Evolutionary conservation across 2,797 vertebrate species (phyloP).

Genomic region (Clamator glandarius): DNA sequence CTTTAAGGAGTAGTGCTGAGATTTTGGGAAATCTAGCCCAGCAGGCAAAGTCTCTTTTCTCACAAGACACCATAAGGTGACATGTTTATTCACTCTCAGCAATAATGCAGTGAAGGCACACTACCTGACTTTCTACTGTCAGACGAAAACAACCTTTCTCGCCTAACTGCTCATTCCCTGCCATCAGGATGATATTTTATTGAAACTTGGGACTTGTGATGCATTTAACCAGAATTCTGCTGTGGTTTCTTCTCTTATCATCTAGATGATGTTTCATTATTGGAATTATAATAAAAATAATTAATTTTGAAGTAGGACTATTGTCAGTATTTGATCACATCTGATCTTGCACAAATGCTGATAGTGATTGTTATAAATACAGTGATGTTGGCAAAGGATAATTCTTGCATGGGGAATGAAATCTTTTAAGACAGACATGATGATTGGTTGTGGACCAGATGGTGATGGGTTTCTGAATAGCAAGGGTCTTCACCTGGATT

Average conservation of each 20-base stretch:
- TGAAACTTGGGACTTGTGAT: neutral
- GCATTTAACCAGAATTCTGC: neutral
- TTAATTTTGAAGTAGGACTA: neutral
- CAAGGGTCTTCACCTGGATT: neutral
- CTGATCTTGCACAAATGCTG: neutral
- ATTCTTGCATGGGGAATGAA: neutral
- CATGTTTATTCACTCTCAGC: neutral
- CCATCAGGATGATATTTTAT: neutral
- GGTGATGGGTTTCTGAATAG: fast-evolving
- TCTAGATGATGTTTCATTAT: neutral
- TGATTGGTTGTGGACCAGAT: neutral
- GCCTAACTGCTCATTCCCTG: neutral
- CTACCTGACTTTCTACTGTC: neutral
- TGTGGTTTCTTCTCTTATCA: neutral
- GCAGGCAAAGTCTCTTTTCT: neutral
- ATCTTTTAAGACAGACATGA: neutral
- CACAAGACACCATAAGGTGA: neutral
- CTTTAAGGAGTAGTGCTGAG: neutral
- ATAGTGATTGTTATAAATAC: neutral
- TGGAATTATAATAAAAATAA: neutral
- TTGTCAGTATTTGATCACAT: neutral
- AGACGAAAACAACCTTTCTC: neutral
- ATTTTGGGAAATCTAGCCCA: neutral
- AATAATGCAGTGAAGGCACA: neutral
- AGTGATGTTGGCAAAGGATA: neutral